These are phyloP conservation scores for Drosophila paranaensis DNA, from an alignment of 2,888 invertebrate genomes.

Conservation along the genomic window DNA sequence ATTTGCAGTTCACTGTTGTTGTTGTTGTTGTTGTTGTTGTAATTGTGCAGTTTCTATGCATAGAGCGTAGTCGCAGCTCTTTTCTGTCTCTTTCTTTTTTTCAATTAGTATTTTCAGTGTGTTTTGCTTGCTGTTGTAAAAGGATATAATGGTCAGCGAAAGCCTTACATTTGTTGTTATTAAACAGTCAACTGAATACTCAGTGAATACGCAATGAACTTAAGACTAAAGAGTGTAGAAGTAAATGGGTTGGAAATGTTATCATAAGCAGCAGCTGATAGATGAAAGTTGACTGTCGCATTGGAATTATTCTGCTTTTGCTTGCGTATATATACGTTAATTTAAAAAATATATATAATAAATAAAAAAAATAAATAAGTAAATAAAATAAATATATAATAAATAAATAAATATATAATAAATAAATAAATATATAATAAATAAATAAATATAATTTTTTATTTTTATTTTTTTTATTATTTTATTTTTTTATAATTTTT, in stretches of 20 bases:
- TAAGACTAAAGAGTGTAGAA: background rate
- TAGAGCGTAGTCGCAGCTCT: slow-evolving; percentile 6
- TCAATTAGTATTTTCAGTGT: slow-evolving; percentile 43
- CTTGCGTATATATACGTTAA: no score
- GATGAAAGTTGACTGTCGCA: background rate
- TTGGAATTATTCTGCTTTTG: no score
- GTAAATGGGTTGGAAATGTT: background rate
- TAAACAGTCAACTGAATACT: slow-evolving; percentile 1
- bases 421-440: no score
- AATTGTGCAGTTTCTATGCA: slow-evolving; percentile 51
- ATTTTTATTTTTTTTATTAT: no score
- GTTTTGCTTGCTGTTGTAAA: slow-evolving; percentile 12
- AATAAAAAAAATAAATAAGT: no score
- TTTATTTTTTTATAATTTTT: no score
- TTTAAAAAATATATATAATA: no score
- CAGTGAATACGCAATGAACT: background rate
- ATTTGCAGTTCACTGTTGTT: no score
- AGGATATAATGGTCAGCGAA: background rate
- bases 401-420: no score
- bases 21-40: slow-evolving; percentile 15
- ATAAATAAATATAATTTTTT: no score
- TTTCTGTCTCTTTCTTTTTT: slow-evolving; percentile 7
- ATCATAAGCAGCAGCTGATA: background rate
- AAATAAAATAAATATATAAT: no score
- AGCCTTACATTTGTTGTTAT: background rate